Evolutionary conservation across 2,113 vertebrate genomes (phyloP), one percentile per base, ranked within the genome.

Genomic region (Zosterops borbonicus): DNA sequence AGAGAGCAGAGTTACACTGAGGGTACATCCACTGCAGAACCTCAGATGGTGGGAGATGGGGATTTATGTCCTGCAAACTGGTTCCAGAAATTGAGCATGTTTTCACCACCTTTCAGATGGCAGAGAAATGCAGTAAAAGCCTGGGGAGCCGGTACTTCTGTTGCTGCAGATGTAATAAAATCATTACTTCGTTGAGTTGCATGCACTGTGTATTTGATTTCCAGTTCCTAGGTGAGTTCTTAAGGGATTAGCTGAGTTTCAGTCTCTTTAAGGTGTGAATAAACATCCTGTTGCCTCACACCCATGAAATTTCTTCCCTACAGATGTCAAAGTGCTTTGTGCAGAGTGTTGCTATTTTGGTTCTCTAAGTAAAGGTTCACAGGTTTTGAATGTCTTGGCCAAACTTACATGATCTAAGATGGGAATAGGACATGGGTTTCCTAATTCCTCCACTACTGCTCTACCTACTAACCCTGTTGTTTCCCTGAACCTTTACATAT

Each of bases 401-500:
- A 62, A 93, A 90, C 1, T 67, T 86, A 44, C 5, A 41, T 1
- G 52, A 60, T 90, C 76, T 81, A 53, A 90, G 14, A 12, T 75
- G 80, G n/a, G 41, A 90, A 86, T 46, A 81, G 68, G 64, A 81
- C 60, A 24, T 41, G 29, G 19, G 2, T 89, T 90, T 93, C 83
- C 76, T 46, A 88, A 86, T 95, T 93, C 68, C n/a, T 93, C 25
- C 46, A 37, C 68, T 70, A 14, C 73, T 86, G 44, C 37, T 92
- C 64, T 96, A 81, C 83, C 85, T 92, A 92, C 93, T 95, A 84
- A 86, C 80, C 69, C 49, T 25, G 46, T 90, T 95, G 88, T 89
- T 96, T 87, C 83, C n/a, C 88, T 87, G 94, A 96, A 92, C 90
- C 65, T 92, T 96, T 93, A 90, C 88, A 84, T 96, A 78, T 75